These are phyloP conservation scores for Harlomillsia oculata DNA, from an alignment of 1,140 invertebrate species.

Conservation along the genomic window DNA sequence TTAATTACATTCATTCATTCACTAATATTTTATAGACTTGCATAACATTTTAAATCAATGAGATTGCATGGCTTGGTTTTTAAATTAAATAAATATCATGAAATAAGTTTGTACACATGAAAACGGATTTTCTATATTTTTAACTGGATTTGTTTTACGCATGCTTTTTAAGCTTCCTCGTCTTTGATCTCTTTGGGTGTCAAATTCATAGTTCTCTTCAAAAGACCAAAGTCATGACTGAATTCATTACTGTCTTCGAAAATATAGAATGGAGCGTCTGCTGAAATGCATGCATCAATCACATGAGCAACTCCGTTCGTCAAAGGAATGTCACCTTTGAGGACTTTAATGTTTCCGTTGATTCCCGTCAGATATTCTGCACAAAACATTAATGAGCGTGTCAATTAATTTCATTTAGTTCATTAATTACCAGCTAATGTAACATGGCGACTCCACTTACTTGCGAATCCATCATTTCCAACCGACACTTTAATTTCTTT, in stretches of 20 bases:
- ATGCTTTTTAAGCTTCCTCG: not conserved
- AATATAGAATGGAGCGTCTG: constrained; percentile 5
- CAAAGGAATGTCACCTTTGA: constrained; percentile 36
- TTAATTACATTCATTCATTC: too few species aligned
- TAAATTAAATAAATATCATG: too few species aligned
- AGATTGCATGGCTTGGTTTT: too few species aligned
- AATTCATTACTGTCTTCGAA: constrained; percentile 13
- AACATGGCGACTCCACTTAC: constrained; percentile 14
- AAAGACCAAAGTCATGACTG: constrained; percentile 6
- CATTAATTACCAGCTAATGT: not conserved
- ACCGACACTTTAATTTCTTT: constrained; percentile 30
- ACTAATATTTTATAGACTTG: too few species aligned
- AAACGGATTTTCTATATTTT: too few species aligned
- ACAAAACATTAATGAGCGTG: not conserved
- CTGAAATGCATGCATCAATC: constrained; percentile 28
- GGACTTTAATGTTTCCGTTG: constrained; percentile 37
- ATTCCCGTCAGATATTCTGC: constrained; percentile 34
- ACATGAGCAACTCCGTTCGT: constrained; percentile 37
- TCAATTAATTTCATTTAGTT: not conserved
- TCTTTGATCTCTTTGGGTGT: not conserved
- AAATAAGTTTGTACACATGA: too few species aligned
- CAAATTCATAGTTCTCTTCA: constrained; percentile 6
- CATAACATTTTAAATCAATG: too few species aligned
- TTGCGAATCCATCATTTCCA: constrained; percentile 21
- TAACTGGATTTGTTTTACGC: too few species aligned